Percentiles rank a stretch among this genome's conserved stretches.
phyloP scores from a whole-genome alignment of 2,113 vertebrate genomes.

The Dicerorhinus sumatrensis region DNA sequence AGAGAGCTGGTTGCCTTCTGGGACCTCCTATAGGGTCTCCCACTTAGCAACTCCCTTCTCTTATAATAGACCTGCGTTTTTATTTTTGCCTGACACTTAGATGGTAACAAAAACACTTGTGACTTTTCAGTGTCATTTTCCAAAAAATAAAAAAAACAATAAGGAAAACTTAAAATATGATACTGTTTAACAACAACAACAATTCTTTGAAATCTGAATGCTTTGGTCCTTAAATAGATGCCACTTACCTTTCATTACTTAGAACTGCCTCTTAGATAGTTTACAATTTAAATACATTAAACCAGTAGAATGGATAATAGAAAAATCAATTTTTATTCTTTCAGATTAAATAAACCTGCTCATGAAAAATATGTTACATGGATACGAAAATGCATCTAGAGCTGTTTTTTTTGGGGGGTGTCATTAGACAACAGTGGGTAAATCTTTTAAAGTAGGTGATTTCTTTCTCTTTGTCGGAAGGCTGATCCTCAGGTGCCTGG shows the following conservation, averaged over 20 bases:
- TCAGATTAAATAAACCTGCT: slow-evolving; percentile 61
- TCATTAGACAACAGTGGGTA: not conserved
- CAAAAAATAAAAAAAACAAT: slow-evolving; percentile 4
- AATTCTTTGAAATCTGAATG: slow-evolving; percentile 50
- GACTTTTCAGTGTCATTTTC: slow-evolving; percentile 14
- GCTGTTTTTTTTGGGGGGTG: not conserved
- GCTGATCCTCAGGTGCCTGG: not conserved
- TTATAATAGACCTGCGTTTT: not conserved
- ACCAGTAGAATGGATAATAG: slow-evolving; percentile 43
- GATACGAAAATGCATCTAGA: slow-evolving; percentile 24
- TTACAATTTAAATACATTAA: slow-evolving; percentile 74
- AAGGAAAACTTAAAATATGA: not conserved
- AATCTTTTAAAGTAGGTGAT: slow-evolving; percentile 48
- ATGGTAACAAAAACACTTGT: not conserved
- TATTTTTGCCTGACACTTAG: not conserved
- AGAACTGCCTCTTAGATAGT: slow-evolving; percentile 43
- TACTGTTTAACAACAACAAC: slow-evolving; percentile 10
- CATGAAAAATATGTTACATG: slow-evolving; percentile 43
- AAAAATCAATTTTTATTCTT: slow-evolving; percentile 58
- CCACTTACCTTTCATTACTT: slow-evolving; percentile 67
- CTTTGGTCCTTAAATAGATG: slow-evolving; percentile 57
- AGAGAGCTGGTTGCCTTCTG: not conserved
- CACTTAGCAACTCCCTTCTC: not conserved
- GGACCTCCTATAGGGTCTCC: not conserved
- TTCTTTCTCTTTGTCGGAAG: slow-evolving; percentile 7